These are phyloP conservation scores for Aphidius ervi DNA, from an alignment of 1,140 invertebrate species.

Conservation along the genomic window DNA sequence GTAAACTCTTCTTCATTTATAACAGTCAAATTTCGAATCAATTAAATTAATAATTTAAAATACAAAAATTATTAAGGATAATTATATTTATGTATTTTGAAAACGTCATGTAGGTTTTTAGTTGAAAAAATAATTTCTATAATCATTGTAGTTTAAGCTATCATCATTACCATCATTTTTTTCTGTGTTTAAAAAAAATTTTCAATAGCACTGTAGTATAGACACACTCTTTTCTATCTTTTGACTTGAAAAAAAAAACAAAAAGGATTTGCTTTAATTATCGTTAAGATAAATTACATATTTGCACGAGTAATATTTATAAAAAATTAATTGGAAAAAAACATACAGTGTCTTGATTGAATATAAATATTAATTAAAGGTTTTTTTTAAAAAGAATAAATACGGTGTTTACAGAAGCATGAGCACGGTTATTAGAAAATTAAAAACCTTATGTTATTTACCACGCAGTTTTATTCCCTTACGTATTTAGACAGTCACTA, in stretches of 20 bases:
- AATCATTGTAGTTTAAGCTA: too few relatives aligned
- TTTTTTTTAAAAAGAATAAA: too few relatives aligned
- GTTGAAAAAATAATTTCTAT: too few relatives aligned
- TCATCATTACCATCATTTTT: too few relatives aligned
- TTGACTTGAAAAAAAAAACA: neutral
- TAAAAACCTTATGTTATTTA: constrained; percentile 39
- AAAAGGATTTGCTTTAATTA: neutral
- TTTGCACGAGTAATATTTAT: constrained; percentile 8
- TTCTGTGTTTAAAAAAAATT: constrained; percentile 10
- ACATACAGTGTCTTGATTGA: constrained; percentile 11
- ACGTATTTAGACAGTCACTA: constrained; percentile 48
- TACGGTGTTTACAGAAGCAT: constrained; percentile 29
- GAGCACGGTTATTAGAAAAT: constrained; percentile 37
- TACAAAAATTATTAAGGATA: too few relatives aligned
- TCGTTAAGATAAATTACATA: neutral
- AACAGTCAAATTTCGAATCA: too few relatives aligned
- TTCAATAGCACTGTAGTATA: constrained; percentile 18
- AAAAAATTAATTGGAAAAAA: constrained; percentile 7
- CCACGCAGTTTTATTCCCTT: constrained; percentile 50
- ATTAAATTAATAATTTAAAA: too few relatives aligned
- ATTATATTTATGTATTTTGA: too few relatives aligned
- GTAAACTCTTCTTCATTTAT: too few relatives aligned
- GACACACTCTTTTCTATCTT: constrained; percentile 1
- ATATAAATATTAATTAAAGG: too few relatives aligned
- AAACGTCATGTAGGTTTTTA: too few relatives aligned